Percentiles rank a stretch among this genome's conserved stretches.
Conservation (phyloP, 1,140 invertebrate species). For the Tetranychus cinnabarinus region DNA sequence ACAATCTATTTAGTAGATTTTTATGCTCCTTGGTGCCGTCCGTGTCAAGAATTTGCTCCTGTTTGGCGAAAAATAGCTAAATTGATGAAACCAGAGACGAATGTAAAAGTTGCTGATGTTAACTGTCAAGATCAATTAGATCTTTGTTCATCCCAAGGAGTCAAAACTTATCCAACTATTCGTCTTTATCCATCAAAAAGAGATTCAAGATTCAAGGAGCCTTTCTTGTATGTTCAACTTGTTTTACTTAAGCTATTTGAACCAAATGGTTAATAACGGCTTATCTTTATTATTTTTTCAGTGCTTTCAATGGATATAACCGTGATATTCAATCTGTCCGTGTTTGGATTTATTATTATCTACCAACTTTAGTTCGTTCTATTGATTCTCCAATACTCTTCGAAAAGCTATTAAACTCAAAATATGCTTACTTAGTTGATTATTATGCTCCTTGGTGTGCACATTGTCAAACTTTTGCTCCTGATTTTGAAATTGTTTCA, state of each 20-base stretch:
- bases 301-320: conserved; percentile 32
- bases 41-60: conserved; percentile 35
- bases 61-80: conserved; percentile 35
- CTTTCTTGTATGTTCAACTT: background rate
- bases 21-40: conserved; percentile 40
- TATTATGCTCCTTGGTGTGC: conserved; percentile 65
- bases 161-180: conserved; percentile 43
- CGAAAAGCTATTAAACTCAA: conserved; percentile 22
- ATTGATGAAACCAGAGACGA: conserved; percentile 13
- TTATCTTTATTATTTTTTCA: conserved; percentile 18
- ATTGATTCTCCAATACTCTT: conserved; percentile 21
- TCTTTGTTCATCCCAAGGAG: conserved; percentile 31
- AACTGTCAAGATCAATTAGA: conserved; percentile 34
- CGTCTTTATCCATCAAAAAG: conserved; percentile 38
- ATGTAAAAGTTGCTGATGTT: conserved; percentile 37
- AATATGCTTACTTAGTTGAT: conserved; percentile 30
- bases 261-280: background rate
- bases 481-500: background rate
- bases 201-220: conserved; percentile 10
- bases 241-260: background rate
- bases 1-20: conserved; percentile 40
- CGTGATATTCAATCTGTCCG: conserved; percentile 32
- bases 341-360: conserved; percentile 32
- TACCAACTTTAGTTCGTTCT: conserved; percentile 27
- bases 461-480: conserved; percentile 53